Evolutionary conservation across 2,113 vertebrate genomes (phyloP), one percentile per base, ranked within the genome.

Genomic region (Reinhardtius hippoglossoides): DNA sequence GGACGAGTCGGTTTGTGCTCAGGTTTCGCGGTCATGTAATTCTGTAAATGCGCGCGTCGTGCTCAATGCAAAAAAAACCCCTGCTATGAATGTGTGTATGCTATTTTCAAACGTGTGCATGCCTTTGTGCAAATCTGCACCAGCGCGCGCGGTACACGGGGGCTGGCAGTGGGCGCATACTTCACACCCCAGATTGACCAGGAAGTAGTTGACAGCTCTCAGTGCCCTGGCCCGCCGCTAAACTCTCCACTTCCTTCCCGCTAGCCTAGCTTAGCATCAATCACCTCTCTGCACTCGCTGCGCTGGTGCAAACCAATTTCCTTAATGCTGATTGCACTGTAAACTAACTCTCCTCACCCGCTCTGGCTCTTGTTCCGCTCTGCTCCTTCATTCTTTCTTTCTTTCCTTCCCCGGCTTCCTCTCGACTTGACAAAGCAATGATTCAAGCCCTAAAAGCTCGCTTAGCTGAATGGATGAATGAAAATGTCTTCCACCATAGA

Each of bases 171-270:
- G 67, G 71, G 76, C 21, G 61, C 85, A 88, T 78, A 91, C 91
- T 93, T 94, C 91, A 93, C 92, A 91, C 92, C 88, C 82, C 82
- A 9, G 80, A 88, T 78, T 82, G 77, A 92, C 80, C 91, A 92
- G 92, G 94, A 95, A 94, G 93, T 94, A 94, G 87, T 94, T 93
- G 93, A 94, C 93, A 93, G 92, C 87, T 93, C 81, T 81, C 84
- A 68, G 85, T 92, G 90, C 84, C 88, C 90, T 85, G 90, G 85
- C 88, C 77, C 72, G 80, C 85, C 0, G 74, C 88, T 91, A 91
- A 94, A 90, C 92, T 92, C 88, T 88, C 81, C 72, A 86, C 87
- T 93, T 93, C 94, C 93, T 94, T 94, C 93, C 93, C 92, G 87
- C 91, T 91, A 89, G 80, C 89, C 83, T 87, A 90, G 89, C 89